Evolutionary conservation across 2,888 invertebrate genomes (phyloP).

Genomic region (Acrobasis repandana): DNA sequence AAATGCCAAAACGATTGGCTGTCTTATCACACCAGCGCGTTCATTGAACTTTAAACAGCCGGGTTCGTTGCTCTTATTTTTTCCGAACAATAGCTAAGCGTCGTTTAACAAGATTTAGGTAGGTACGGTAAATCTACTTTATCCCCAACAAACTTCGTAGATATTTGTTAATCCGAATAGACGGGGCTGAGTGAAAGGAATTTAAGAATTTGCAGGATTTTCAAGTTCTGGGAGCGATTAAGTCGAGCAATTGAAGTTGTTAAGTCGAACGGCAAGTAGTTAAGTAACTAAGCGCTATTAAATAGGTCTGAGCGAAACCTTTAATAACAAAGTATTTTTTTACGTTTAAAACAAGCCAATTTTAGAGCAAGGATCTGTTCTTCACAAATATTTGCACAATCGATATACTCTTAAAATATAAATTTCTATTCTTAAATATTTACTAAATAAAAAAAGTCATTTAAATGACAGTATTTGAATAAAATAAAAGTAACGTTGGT

Average conservation of each 20-base stretch:
- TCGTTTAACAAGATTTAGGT: slow-evolving; percentile 31
- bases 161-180: slow-evolving; percentile 32
- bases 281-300: slow-evolving; percentile 7
- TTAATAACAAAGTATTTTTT: neutral
- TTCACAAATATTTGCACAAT: neutral
- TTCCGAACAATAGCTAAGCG: slow-evolving; percentile 22
- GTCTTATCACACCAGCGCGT: neutral
- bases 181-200: slow-evolving; percentile 27
- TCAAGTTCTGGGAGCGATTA: slow-evolving; percentile 28
- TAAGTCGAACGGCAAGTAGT: slow-evolving; percentile 21
- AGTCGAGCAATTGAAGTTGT: slow-evolving; percentile 22
- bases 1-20: neutral
- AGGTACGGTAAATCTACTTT: slow-evolving; percentile 29
- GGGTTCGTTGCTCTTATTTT: slow-evolving; percentile 10
- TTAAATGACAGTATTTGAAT: neutral
- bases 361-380: no score
- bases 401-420: neutral
- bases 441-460: neutral
- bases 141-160: slow-evolving; percentile 29
- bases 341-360: no score
- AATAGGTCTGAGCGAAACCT: neutral
- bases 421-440: neutral
- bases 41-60: neutral
- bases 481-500: no score
- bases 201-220: slow-evolving; percentile 32